A percentile compares a stretch with the other conserved stretches of the same genome.
phyloP scores from a whole-genome alignment of 2,113 vertebrate genomes.

The Pterocles orientalis region DNA sequence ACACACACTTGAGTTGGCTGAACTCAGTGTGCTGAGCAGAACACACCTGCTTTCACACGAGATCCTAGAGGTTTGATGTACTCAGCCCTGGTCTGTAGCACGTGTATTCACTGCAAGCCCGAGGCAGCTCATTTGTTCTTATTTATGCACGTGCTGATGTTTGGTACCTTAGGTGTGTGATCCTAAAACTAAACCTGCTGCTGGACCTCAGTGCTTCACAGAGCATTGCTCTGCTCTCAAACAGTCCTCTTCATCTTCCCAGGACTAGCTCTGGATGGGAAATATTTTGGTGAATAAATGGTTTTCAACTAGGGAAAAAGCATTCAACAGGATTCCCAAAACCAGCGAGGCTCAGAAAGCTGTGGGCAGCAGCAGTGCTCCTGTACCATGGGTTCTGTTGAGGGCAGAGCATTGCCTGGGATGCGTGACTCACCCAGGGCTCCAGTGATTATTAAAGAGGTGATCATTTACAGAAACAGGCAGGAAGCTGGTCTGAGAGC shows the following conservation, averaged over 20 bases:
- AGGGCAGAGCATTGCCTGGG: neutral
- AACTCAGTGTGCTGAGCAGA: neutral
- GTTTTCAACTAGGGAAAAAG: neutral
- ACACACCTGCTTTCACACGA: neutral
- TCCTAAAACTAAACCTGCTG: neutral
- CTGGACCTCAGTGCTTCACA: neutral
- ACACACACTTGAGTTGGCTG: neutral
- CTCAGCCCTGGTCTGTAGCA: neutral
- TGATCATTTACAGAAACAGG: accelerated
- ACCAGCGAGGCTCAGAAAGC: neutral
- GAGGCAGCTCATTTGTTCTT: neutral
- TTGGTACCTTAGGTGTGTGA: neutral
- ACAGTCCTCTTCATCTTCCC: neutral
- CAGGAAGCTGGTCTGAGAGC: neutral
- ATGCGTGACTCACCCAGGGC: neutral
- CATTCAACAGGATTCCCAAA: accelerated
- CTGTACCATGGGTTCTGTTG: accelerated
- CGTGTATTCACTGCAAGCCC: neutral
- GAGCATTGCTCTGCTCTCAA: neutral
- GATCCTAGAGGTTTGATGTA: neutral
- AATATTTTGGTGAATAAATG: neutral
- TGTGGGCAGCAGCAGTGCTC: accelerated
- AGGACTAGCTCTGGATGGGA: neutral
- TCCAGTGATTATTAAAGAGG: neutral
- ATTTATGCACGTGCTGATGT: conserved; percentile 15